Evolutionary conservation across 2,113 vertebrate genomes (phyloP).

Genomic region (Seriola quinqueradiata): DNA sequence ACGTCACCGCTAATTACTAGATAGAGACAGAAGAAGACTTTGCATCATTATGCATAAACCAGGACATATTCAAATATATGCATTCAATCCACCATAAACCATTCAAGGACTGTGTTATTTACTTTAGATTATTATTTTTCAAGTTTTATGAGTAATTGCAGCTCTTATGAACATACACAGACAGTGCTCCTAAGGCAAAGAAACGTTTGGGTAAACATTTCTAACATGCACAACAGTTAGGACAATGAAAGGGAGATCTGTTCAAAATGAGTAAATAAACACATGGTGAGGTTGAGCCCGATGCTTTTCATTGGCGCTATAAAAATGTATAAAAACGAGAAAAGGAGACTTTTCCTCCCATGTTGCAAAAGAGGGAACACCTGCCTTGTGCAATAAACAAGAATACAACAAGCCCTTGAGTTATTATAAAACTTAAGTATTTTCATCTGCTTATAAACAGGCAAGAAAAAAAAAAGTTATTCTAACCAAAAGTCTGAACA

Average conservation of each 20-base stretch:
- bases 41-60: constrained; percentile 81
- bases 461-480: constrained; percentile 26
- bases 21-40: constrained; percentile 81
- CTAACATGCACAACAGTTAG: constrained; percentile 53
- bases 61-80: constrained; percentile 81
- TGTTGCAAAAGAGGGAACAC: constrained; percentile 66
- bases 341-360: constrained; percentile 30
- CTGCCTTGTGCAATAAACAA: constrained; percentile 80
- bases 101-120: constrained; percentile 74
- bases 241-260: constrained; percentile 64
- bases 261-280: constrained; percentile 58
- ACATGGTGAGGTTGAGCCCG: constrained; percentile 50
- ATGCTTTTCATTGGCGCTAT: constrained; percentile 44
- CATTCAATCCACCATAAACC: constrained; percentile 66
- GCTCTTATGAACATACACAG: constrained; percentile 48
- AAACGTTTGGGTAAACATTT: constrained; percentile 52
- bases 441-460: constrained; percentile 75
- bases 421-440: constrained; percentile 77
- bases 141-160: constrained; percentile 63
- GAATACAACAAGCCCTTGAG: constrained; percentile 71
- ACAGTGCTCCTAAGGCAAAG: constrained; percentile 43
- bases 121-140: constrained; percentile 60
- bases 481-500: constrained; percentile 28
- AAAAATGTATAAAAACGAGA: constrained; percentile 40
- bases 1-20: constrained; percentile 83